Percentiles rank a stretch among this genome's conserved stretches.
Evolutionary conservation across 2,113 vertebrate species (phyloP).

Genomic region (Thunnus thynnus): DNA sequence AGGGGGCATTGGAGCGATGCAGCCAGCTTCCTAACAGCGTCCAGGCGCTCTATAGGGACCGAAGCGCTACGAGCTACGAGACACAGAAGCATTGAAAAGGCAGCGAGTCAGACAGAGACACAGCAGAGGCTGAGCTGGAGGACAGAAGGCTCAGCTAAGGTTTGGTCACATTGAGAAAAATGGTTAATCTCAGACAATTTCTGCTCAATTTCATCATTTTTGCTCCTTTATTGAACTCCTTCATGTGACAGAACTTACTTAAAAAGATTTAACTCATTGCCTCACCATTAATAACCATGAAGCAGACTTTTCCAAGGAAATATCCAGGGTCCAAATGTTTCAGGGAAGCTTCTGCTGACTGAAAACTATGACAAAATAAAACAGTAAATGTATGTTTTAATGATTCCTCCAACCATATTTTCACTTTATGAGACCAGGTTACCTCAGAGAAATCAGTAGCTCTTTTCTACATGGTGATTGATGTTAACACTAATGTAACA

Average conservation of each 20-base stretch:
- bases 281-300: conserved; percentile 84
- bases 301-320: conserved; percentile 86
- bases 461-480: background rate
- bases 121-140: background rate
- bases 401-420: too few relatives aligned
- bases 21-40: conserved; percentile 78
- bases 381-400: background rate
- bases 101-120: conserved; percentile 17
- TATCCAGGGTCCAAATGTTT: conserved; percentile 80
- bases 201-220: background rate
- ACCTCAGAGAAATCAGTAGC: too few relatives aligned
- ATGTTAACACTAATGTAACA: too few relatives aligned
- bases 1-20: conserved; percentile 80
- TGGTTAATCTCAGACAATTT: background rate
- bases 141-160: background rate
- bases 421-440: too few relatives aligned
- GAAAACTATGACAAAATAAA: conserved; percentile 68
- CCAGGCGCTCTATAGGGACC: conserved; percentile 68
- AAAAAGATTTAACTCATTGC: background rate
- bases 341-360: conserved; percentile 77
- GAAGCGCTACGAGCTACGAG: conserved; percentile 73
- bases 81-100: conserved; percentile 22
- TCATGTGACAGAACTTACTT: background rate
- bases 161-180: background rate
- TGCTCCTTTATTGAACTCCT: background rate